Evolutionary conservation across 1,140 invertebrate species (phyloP), one percentile per base, ranked within the genome.

Genomic region (Subanguina moxae): DNA sequence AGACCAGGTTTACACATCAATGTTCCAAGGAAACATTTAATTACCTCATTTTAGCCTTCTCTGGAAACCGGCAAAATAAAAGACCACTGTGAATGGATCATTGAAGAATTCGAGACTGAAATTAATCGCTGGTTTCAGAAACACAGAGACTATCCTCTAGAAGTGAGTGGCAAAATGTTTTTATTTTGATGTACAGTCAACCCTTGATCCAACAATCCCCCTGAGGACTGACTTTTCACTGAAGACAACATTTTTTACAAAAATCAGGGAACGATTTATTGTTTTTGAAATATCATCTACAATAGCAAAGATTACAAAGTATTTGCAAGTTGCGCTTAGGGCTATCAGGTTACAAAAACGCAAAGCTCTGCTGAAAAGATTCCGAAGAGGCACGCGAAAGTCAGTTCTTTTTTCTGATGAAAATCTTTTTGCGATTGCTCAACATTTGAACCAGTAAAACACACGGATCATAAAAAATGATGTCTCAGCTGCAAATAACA

Each of bases 21-120:
- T 38, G n/a, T n/a, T n/a, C n/a, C n/a, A n/a, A n/a, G n/a, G n/a
- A n/a, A n/a, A n/a, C n/a, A 11, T 38, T 38, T 38, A 38, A 38
- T 38, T 38, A n/a, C n/a, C n/a, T n/a, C n/a, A n/a, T 38, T 38
- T 3, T 11, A 72, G n/a, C 78, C 78, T 1, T 63, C 78, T 17
- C 64, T 78, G 0, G 78, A 80, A 66, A 57, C 76, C 1, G 45
- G 11, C 3, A 52, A 56, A 11, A 57, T 80, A 23, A 71, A 71
- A 23, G 57, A 61, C 56, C 30, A 80, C 45, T 80, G 78, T 57
- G 78, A 80, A 57, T 64, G 30, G 1, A 57, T 80, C 42, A 19
- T 82, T 11, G 77, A 73, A 59, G 63, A 71, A 45, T 73, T 76
- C 45, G 78, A 80, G 61, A 57, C 76, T 17, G 62, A 75, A 9